A percentile compares a stretch with the other conserved stretches of the same genome.
phyloP scores from a whole-genome alignment of 2,797 vertebrate species.

The Alouatta caraya region DNA sequence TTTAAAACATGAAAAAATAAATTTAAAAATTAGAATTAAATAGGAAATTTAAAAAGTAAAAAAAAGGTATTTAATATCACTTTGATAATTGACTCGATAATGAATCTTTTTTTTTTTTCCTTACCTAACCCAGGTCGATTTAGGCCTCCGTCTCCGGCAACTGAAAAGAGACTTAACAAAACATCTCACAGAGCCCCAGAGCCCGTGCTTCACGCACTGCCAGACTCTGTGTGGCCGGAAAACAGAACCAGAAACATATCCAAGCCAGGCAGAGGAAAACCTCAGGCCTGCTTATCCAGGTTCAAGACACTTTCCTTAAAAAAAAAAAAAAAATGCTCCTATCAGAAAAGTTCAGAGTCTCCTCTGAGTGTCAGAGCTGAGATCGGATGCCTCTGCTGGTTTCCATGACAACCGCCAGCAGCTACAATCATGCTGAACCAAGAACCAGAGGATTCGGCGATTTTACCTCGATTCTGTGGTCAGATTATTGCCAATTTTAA shows the following conservation, averaged over 20 bases:
- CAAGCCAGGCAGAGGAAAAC: background rate
- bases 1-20: background rate
- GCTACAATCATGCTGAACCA: background rate
- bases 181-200: background rate
- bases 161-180: background rate
- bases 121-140: background rate
- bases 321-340: background rate
- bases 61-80: too few relatives aligned
- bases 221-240: background rate
- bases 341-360: slow-evolving; percentile 4
- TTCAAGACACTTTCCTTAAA: slow-evolving; percentile 26
- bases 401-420: slow-evolving; percentile 34
- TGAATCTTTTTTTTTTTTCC: background rate
- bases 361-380: background rate
- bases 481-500: background rate
- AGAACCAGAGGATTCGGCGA: background rate
- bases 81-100: background rate
- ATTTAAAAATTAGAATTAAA: background rate
- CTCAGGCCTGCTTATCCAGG: background rate
- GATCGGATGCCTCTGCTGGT: background rate
- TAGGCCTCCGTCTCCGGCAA: background rate
- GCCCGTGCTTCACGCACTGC: background rate
- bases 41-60: too few relatives aligned
- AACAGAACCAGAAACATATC: background rate
- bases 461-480: background rate